A percentile compares a stretch with the other conserved stretches of the same genome.
Evolutionary conservation across 2,113 vertebrate species (phyloP).

Genomic region (Apistogramma diplotaenia): DNA sequence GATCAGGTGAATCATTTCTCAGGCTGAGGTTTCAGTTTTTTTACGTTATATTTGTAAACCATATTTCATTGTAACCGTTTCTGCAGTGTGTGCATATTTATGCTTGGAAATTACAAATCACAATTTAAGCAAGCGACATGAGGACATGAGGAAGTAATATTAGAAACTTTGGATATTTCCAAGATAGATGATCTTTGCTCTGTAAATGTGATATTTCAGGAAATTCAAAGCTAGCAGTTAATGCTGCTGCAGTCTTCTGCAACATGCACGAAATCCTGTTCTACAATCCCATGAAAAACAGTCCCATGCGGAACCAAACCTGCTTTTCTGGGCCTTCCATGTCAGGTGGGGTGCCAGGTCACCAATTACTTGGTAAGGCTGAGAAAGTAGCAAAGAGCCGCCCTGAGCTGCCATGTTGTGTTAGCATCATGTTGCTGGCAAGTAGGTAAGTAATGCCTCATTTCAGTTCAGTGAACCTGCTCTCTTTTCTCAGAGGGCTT

Average conservation of each 20-base stretch:
- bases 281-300: constrained; percentile 5
- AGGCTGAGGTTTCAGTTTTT: neutral
- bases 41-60: neutral
- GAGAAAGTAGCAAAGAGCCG: constrained; percentile 77
- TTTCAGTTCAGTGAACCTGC: constrained; percentile 51
- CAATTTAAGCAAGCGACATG: neutral
- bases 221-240: neutral
- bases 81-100: neutral
- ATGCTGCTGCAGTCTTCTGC: neutral
- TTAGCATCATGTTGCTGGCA: constrained; percentile 73
- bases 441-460: constrained; percentile 65
- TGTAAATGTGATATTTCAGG: no score
- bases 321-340: constrained; percentile 55
- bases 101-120: neutral
- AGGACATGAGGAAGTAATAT: neutral
- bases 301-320: constrained; percentile 71
- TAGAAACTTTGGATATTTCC: neutral
- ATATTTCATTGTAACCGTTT: neutral
- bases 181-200: no score
- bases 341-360: constrained; percentile 76
- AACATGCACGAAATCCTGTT: neutral
- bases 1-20: neutral
- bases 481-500: constrained; percentile 12
- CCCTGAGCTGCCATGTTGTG: constrained; percentile 75
- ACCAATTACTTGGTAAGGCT: constrained; percentile 81